Evolutionary conservation across 2,113 vertebrate species (phyloP), one percentile per base, ranked within the genome.

Genomic region (Ageneiosus marmoratus): DNA sequence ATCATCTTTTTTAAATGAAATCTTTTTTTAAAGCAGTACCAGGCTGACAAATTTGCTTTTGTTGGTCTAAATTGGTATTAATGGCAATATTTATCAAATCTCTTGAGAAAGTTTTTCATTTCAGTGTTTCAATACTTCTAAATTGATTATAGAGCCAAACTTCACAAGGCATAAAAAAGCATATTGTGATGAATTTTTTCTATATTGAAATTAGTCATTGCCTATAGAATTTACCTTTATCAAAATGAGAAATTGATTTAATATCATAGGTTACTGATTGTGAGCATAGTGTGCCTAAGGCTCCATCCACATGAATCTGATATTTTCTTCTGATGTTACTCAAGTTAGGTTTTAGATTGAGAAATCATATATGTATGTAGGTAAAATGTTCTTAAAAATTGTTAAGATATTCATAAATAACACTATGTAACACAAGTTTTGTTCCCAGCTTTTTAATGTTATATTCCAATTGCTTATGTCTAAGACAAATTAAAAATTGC

Each of bases 251-350:
- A 55, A 77, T 69, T 83, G 60, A 46, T 77, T 67, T 67, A 50
- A 56, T 29, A 77, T 44, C 69, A 74, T 20, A 69, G 34, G n/a
- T 55, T 69, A 83, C 77, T 83, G 81, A 77, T 83, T 69, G 44
- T n/a, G 69, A 48, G 55, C 24, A 44, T 72, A 58, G 34, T 34
- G 34, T 13, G 51, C 11, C 79, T 46, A 18, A 18, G 37, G 65
- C 10, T 41, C n/a, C 41, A 22, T 27, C 32, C 12, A 20, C 12
- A 27, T 37, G 51, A 44, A 53, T 53, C 8, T 51, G 27, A 20
- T 29, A 74, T 11, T 27, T 20, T n/a, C n/a, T 20, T 51, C 48
- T 4, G 27, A 51, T 51, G 29, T 32, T 27, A 24, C 53, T 60
- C 34, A 55, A 22, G 67, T 50, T 15, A 29, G 4, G 27, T 32